Evolutionary conservation across 1,140 invertebrate genomes (phyloP), one percentile per base, ranked within the genome.

Genomic region (Drosophila burlai): DNA sequence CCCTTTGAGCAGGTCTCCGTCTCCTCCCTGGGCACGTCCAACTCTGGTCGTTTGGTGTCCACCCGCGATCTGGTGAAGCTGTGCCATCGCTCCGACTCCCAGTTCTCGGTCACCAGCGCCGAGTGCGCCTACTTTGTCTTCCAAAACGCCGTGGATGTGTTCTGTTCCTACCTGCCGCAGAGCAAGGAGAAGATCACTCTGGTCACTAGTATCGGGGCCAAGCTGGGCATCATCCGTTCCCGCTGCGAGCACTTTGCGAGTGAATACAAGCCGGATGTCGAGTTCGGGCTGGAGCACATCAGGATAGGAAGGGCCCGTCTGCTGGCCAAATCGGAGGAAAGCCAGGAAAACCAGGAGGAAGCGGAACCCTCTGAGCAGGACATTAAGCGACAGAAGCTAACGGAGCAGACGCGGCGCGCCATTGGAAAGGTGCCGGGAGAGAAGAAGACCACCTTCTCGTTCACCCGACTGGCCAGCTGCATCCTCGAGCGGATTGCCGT

Each of bases 1-100:
- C 90, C 89, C 4, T 92, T 86, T 18, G 87, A 92, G 58, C 74
- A 91, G 31, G 62, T 92, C 4, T 42, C 77, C 24, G 62, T 92
- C 4, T 42, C 77, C 24, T 42, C 77, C 4, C 36, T 86, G 0
- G 31, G 26, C 7, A 11, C 73, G 0, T 61, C 75, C 38, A 89
- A 91, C 54, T 92, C 85, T 0, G 95, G 95, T 4, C 94, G 96
- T 82, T 92, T 96, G 18, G 96, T 95, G 21, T 97, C 96, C 2
- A 97, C 96, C 1, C 95, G 98, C 80, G 98, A 99, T 95, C 94
- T 99, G 13, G 96, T 99, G 66, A 99, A 99, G 93, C 98, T 98
- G 96, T 99, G 98, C 91, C 94, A 95, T 15, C 94, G 98, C 86
- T 95, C 97, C 10, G 94, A 95, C 24, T 92, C 95, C 15, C 95